Conservation (phyloP, 2,888 invertebrate species). For the Stenodema calcarata region DNA sequence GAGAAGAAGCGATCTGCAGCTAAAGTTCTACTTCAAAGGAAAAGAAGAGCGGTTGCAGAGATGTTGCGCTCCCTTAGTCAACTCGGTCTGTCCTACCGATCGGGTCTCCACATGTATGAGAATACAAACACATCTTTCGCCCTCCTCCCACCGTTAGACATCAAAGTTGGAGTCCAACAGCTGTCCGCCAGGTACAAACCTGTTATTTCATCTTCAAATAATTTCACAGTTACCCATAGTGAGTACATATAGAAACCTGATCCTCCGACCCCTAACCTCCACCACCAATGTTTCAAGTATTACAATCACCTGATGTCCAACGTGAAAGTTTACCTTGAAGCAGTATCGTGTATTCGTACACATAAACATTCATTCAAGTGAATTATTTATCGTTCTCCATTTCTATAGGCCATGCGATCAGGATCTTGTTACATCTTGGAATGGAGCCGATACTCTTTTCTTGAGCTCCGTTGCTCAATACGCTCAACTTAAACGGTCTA, state of each 20-base stretch:
- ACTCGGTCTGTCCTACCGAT: slow-evolving; percentile 81
- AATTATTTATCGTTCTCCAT: too few relatives aligned
- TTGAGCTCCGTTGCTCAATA: slow-evolving; percentile 74
- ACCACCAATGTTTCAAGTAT: too few relatives aligned
- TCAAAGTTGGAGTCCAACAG: slow-evolving; percentile 67
- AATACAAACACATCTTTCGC: slow-evolving; percentile 57
- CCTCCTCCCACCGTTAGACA: slow-evolving; percentile 72
- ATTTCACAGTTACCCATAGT: too few relatives aligned
- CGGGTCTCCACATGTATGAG: slow-evolving; percentile 67
- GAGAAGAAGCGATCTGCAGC: slow-evolving; percentile 79
- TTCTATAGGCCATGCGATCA: slow-evolving; percentile 61
- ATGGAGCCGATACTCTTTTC: slow-evolving; percentile 76
- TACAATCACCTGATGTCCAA: too few relatives aligned
- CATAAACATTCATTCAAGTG: too few relatives aligned
- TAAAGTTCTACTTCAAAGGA: slow-evolving; percentile 82
- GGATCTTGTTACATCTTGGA: slow-evolving; percentile 69
- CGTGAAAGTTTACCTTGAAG: too few relatives aligned
- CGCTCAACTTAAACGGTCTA: slow-evolving; percentile 68
- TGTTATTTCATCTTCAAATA: too few relatives aligned
- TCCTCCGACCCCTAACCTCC: too few relatives aligned
- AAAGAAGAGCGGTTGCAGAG: slow-evolving; percentile 83
- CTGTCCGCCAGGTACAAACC: slow-evolving; percentile 46
- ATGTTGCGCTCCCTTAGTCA: slow-evolving; percentile 79
- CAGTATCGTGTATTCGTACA: too few relatives aligned
- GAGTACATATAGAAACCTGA: too few relatives aligned